Base-by-base conservation (phyloP, 30 jellyfish, hydroid and myxozoan genomes). In the Calvadosia cruxmelitensis region DNA sequence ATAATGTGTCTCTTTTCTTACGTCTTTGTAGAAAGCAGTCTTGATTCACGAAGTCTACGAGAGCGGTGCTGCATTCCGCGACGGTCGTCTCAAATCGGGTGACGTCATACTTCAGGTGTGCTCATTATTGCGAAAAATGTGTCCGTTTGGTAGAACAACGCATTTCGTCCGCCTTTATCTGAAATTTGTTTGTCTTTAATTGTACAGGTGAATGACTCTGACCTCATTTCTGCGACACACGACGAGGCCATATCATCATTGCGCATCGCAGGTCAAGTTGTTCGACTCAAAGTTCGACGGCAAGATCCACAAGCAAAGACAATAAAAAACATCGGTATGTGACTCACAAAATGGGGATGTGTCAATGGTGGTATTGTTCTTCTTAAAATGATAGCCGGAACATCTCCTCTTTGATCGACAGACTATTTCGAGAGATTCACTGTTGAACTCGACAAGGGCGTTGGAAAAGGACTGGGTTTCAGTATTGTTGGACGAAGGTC, bases 401-500 rank as follows among this genome's bases (percentile, higher is more conserved):
- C n/a, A n/a, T n/a, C n/a, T n/a, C n/a, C n/a, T n/a, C n/a, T 0
- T 50, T 67, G 35, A 1, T 27, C 62, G 63, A 13, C 62, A 87
- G 96, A 87, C 52, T 68, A 83, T 50, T 76, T 68, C 53, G 96
- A 87, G 23, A 57, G 66, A 51, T 72, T 79, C 31, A 73, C 78
- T n/a, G 94, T 79, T 24, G 77, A 70, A 49, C 61, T 87, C 51
- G 85, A 87, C 10, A 87, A 87, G 64, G 88, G 93, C 28, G 61
- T 35, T 28, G 83, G 85, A 29, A 71, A 64, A 64, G 93, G 96
- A 26, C 96, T 87, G 49, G 96, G 96, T 3, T 82, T 87, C 20
- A 87, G 94, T 66, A 87, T 87, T 34, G 96, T 87, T 34, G 96
- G 96, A 34, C 32, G 81, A 72, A 69, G 94, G 96, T 86, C 50